These are phyloP conservation scores for Leptopilina boulardi DNA, from an alignment of 1,140 invertebrate genomes.

Conservation along the genomic window DNA sequence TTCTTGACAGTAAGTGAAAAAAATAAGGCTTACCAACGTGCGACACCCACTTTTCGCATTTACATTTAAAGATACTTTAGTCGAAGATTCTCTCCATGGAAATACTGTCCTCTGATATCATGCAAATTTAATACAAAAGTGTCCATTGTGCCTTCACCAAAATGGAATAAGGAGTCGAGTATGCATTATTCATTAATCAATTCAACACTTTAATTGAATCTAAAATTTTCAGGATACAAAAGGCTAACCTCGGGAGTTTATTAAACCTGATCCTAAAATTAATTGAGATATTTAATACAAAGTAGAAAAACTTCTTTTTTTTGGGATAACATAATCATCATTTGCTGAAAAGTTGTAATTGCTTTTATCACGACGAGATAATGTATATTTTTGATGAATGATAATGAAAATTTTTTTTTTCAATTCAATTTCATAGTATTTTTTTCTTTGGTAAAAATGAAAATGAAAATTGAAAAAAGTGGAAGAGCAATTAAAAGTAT, in stretches of 20 bases:
- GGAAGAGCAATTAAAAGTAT: no score
- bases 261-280: neutral
- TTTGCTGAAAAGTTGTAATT: no score
- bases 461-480: no score
- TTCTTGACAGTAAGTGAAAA: no score
- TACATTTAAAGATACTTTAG: conserved; percentile 12
- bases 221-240: neutral
- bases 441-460: no score
- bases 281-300: neutral
- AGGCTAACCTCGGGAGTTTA: conserved; percentile 10
- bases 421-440: no score
- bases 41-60: neutral
- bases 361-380: no score
- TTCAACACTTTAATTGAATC: neutral
- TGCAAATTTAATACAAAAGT: conserved; percentile 8
- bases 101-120: neutral
- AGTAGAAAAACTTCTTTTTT: neutral
- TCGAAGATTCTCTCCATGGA: conserved; percentile 2
- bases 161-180: conserved; percentile 9
- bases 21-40: neutral
- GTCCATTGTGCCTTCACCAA: neutral
- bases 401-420: no score
- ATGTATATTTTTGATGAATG: no score
- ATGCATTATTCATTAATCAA: conserved; percentile 17
- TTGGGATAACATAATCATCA: neutral